phyloP scores from a whole-genome alignment of 2,888 invertebrate genomes.

The Blastobasis lacticolella region DNA sequence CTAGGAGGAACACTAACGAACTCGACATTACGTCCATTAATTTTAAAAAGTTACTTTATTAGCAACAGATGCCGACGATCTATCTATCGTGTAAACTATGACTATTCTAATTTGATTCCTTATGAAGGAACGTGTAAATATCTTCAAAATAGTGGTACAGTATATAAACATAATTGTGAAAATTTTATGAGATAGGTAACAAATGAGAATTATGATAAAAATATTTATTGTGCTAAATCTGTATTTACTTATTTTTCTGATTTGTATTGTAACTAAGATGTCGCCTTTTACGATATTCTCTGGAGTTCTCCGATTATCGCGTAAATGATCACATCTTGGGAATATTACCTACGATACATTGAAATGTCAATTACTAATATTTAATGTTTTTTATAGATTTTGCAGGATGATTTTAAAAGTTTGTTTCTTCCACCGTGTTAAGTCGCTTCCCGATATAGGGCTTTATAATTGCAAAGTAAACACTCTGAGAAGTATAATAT shows the following conservation, averaged over 20 bases:
- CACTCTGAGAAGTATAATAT: slow-evolving; percentile 66
- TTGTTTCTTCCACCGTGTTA: slow-evolving; percentile 23
- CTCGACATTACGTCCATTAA: slow-evolving; percentile 74
- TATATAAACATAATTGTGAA: slow-evolving; percentile 57
- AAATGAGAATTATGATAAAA: slow-evolving; percentile 49
- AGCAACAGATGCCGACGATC: slow-evolving; percentile 60
- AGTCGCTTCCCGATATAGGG: slow-evolving; percentile 34
- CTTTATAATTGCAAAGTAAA: slow-evolving; percentile 22
- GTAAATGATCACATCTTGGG: neutral
- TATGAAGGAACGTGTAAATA: slow-evolving; percentile 66
- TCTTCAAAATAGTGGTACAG: slow-evolving; percentile 50
- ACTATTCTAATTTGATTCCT: slow-evolving; percentile 58
- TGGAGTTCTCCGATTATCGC: neutral
- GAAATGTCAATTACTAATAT: slow-evolving; percentile 52
- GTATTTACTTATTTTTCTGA: slow-evolving; percentile 37
- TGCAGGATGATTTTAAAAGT: slow-evolving; percentile 20
- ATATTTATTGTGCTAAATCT: slow-evolving; percentile 51
- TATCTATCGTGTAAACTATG: slow-evolving; percentile 51
- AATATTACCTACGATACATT: slow-evolving; percentile 12
- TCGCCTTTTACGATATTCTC: slow-evolving; percentile 9
- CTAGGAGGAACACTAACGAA: slow-evolving; percentile 71
- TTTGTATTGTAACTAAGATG: slow-evolving; percentile 29
- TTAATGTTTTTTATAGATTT: slow-evolving; percentile 27
- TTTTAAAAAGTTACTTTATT: slow-evolving; percentile 70
- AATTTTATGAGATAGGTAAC: slow-evolving; percentile 49